Evolutionary conservation across 2,113 vertebrate genomes (phyloP), one percentile per base, ranked within the genome.

Genomic region (Heptranchias perlo): DNA sequence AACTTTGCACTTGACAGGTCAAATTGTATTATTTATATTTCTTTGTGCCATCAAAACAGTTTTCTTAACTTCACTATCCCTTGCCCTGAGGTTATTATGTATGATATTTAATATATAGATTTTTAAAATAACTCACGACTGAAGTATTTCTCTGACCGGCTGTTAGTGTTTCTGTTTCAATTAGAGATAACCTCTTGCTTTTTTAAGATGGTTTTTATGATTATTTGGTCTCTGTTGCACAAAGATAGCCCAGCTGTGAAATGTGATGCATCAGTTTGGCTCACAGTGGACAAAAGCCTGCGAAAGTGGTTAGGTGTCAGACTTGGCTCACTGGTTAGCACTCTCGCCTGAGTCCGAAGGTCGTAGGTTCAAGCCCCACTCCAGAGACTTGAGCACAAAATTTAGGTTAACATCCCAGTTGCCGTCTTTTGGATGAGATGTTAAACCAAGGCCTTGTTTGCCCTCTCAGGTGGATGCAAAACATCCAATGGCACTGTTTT

Each of bases 21-120:
- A 54, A 47, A n/a, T 61, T 92, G 87, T 61, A 61, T 92, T 92
- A 61, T 61, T 92, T 61, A 61, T 92, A 31, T 92, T 86, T 86
- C 47, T n/a, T n/a, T n/a, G n/a, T n/a, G n/a, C n/a, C n/a, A n/a
- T n/a, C n/a, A 47, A 49, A 86, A 52, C 47, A 86, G n/a, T 39
- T 92, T 92, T 61, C 14, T 39, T 35, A 5, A 92, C 31, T 61
- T 92, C 31, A 58, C 3, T 58, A 31, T 58, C 35, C 52, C 47
- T 49, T 28, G 84, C 49, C 47, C 52, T 35, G 28, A 58, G 8
- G 31, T 91, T 92, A 61, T 58, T 61, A 18, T 11, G 54, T 35
- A 28, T 7, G 23, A 52, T 52, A 52, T 28, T 61, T 61, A 31
- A 10, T 16, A 2, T 14, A 92, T n/a, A 23, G 47, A 86, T 31